phyloP scores from a whole-genome alignment of 2,797 vertebrate species.

The Balearica regulorum region DNA sequence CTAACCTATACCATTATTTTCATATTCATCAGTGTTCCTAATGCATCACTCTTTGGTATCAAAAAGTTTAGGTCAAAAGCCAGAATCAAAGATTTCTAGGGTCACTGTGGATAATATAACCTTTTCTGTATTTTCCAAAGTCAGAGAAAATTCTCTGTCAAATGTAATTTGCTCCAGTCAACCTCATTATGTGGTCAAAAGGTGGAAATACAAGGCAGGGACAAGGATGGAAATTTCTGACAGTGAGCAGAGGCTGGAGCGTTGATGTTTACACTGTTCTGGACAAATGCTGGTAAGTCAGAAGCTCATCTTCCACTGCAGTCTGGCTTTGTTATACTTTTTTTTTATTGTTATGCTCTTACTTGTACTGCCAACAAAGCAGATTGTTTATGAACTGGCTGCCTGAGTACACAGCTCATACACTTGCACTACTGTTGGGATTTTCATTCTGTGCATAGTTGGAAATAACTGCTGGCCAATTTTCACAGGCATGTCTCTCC shows the following conservation, averaged over 20 bases:
- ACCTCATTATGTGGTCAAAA: slow-evolving; percentile 34
- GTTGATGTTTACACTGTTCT: not conserved
- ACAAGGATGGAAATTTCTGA: not conserved
- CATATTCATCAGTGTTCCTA: slow-evolving; percentile 1
- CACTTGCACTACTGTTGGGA: not conserved
- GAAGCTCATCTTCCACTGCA: not conserved
- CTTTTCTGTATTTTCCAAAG: slow-evolving; percentile 28
- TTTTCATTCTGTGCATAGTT: not conserved
- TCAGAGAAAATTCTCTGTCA: slow-evolving; percentile 21
- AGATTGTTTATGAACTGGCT: not conserved
- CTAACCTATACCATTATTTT: slow-evolving; percentile 40
- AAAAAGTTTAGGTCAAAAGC: slow-evolving; percentile 42
- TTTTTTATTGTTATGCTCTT: not conserved
- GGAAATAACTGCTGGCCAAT: not conserved
- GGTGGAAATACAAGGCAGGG: not conserved
- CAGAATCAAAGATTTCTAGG: slow-evolving; percentile 38
- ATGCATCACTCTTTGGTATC: not conserved
- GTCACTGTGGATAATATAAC: slow-evolving; percentile 1
- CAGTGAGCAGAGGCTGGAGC: not conserved
- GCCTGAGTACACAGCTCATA: not conserved
- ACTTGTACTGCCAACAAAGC: not conserved
- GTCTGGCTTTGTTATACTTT: not conserved
- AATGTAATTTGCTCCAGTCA: slow-evolving; percentile 38
- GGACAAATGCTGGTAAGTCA: not conserved
- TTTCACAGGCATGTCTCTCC: not conserved